Percentiles rank a stretch among this genome's conserved stretches.
Evolutionary conservation across 2,113 vertebrate genomes (phyloP).

Genomic region (Passer domesticus): DNA sequence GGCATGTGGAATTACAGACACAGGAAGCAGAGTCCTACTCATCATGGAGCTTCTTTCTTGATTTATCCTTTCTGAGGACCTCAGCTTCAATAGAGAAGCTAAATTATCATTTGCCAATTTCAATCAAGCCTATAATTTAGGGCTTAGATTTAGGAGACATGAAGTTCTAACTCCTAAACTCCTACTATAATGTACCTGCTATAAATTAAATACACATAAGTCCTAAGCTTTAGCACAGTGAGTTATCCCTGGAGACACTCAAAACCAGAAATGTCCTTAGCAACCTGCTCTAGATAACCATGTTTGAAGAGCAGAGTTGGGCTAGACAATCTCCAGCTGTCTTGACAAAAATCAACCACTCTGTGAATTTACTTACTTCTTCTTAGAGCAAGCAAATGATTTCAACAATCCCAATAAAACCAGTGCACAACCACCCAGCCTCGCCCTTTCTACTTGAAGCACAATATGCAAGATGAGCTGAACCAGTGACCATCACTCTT

Average conservation of each 20-base stretch:
- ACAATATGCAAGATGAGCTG: background rate
- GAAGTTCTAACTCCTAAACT: background rate
- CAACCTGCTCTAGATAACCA: background rate
- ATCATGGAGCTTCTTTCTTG: background rate
- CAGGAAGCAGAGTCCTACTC: background rate
- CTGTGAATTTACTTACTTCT: background rate
- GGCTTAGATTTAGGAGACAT: background rate
- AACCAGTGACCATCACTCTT: background rate
- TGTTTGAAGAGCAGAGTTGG: background rate
- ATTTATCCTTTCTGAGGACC: background rate
- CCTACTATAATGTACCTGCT: background rate
- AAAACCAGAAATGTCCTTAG: background rate
- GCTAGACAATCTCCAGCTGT: background rate
- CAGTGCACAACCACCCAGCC: background rate
- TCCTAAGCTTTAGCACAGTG: background rate
- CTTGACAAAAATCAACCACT: background rate
- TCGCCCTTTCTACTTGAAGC: background rate
- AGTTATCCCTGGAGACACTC: background rate
- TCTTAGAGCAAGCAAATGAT: background rate
- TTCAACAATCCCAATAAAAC: background rate
- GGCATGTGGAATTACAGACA: background rate
- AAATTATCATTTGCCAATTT: background rate
- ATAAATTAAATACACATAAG: background rate
- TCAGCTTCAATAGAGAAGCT: background rate
- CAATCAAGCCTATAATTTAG: background rate